Conservation (phyloP, 1,140 invertebrate species). For the Trichonephila inaurata region DNA sequence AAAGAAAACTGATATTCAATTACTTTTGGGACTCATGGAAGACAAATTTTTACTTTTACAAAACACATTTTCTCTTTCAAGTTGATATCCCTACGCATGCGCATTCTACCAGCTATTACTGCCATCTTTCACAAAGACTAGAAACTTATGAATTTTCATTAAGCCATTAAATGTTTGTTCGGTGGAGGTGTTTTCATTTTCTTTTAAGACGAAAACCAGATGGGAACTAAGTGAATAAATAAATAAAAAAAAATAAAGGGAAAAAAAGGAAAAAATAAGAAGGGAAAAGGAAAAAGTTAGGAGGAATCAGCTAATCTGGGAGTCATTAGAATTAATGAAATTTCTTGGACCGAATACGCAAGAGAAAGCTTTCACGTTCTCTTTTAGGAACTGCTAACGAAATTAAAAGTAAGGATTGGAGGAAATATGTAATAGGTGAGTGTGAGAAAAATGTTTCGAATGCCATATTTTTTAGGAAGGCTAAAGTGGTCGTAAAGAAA, state of each 20-base stretch:
- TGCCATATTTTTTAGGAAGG: background rate
- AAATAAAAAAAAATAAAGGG: background rate
- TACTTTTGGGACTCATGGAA: too few species aligned
- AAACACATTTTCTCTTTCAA: too few species aligned
- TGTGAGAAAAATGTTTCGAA: background rate
- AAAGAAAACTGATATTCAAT: too few species aligned
- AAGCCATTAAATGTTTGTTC: conserved; percentile 56
- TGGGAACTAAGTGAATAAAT: conserved; percentile 16
- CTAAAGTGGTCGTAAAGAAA: background rate
- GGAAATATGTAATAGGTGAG: conserved; percentile 11
- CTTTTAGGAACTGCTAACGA: conserved; percentile 6
- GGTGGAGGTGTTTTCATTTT: conserved; percentile 18
- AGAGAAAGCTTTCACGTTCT: background rate
- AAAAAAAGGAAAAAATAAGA: too few species aligned
- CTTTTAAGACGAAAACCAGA: conserved; percentile 9
- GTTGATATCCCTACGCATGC: too few species aligned
- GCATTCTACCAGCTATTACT: too few species aligned
- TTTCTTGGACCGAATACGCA: background rate
- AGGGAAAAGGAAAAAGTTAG: background rate
- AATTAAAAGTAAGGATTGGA: conserved; percentile 7
- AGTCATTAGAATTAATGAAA: conserved; percentile 58
- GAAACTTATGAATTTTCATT: conserved; percentile 58
- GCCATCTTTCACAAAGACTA: background rate
- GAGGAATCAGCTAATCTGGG: conserved; percentile 28
- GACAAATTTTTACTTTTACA: too few species aligned